Base-by-base conservation (phyloP, 2,797 vertebrate species). In the Thaleichthys pacificus region DNA sequence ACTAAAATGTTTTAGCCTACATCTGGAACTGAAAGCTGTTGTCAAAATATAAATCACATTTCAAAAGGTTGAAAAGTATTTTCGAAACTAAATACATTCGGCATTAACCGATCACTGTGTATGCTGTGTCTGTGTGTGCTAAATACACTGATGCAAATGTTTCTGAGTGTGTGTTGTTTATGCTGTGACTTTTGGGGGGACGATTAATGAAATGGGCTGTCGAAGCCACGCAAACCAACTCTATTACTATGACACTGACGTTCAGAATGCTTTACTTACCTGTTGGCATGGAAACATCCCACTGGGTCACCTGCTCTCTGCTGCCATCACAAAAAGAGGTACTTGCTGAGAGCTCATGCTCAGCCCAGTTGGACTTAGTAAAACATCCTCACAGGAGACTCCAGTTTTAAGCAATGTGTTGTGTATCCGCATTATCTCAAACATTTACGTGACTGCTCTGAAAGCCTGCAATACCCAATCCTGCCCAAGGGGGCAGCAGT, bases 281-380 rank as follows among this genome's bases (percentile, higher is more conserved):
- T 61, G 91, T 93, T 92, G 90, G 82, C 91, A 91, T 92, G 90
- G 91, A 87, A 92, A 92, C 89, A 70, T 85, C 82, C 86, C 84
- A 67, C 72, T 49, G 74, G 74, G 83, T 76, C 86, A 86, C 86
- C 84, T 89, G 84, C 82, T 82, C 78, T 80, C 77, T 70, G 71
- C 77, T 86, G 77, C 82, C 0, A 47, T 77, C 66, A 15, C 61
- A 57, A 72, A 82, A 73, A 78, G 61, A 80, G 81, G 82, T 81
- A 84, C 77, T 81, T 22, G 4, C 30, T 26, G 70, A 70, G 72
- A 77, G 75, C 70, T 82, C 77, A 9, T 30, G 61, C 19, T 62
- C 24, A 62, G 17, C 61, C 61, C 28, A 62, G 30, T 62, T 17
- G 7, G 28, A 62, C 8, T 65, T 35, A 65, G 63, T 65, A 21